These are phyloP conservation scores for Papilio aristodemus DNA, from an alignment of 1,140 invertebrate species.

Conservation along the genomic window DNA sequence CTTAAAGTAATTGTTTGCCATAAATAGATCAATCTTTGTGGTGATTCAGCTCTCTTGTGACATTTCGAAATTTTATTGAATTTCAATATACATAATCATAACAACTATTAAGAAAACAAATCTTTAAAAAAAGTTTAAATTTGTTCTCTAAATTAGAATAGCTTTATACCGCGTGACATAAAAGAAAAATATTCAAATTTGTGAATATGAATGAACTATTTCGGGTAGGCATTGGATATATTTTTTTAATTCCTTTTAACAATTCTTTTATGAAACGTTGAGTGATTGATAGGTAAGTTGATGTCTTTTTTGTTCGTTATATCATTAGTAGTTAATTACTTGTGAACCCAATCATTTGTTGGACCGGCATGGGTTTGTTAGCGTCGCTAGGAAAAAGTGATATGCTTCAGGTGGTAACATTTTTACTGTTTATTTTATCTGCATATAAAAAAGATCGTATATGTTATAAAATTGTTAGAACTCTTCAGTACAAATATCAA, in stretches of 20 bases:
- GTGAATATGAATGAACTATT: conserved; percentile 59
- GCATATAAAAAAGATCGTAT: conserved; percentile 9
- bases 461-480: too few relatives aligned
- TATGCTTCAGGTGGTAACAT: conserved; percentile 41
- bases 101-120: too few relatives aligned
- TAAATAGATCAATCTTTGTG: too few relatives aligned
- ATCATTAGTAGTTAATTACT: conserved; percentile 77
- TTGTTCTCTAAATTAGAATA: conserved; percentile 25
- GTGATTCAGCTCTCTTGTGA: too few relatives aligned
- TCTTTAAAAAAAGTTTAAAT: conserved; percentile 10
- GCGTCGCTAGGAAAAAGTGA: conserved; percentile 42
- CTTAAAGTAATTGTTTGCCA: too few relatives aligned
- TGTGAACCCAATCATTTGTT: conserved; percentile 70
- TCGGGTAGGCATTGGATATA: conserved; percentile 40
- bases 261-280: conserved; percentile 66
- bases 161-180: conserved; percentile 37
- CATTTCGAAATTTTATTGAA: too few relatives aligned
- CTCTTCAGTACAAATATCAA: too few relatives aligned
- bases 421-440: conserved; percentile 31
- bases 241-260: conserved; percentile 37
- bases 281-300: conserved; percentile 74
- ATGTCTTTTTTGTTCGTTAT: conserved; percentile 72
- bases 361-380: conserved; percentile 43
- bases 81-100: too few relatives aligned
- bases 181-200: conserved; percentile 74